Conservation (phyloP, 1,140 invertebrate species). For the Scaptomyza hsui region DNA sequence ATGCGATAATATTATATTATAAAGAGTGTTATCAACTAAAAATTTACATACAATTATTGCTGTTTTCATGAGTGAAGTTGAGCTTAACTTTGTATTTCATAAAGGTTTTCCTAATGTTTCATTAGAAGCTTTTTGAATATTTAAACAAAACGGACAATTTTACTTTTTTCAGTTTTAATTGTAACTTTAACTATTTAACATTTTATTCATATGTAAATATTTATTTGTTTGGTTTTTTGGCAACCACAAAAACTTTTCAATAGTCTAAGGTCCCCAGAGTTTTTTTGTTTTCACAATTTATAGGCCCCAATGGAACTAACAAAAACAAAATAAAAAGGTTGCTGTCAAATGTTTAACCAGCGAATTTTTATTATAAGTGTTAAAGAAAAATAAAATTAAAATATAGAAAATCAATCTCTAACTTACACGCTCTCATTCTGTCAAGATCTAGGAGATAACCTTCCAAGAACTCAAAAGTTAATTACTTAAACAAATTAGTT, state of each 20-base stretch:
- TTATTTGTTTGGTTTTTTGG: not conserved
- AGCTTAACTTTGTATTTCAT: too few species aligned
- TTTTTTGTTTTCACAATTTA: slow-evolving; percentile 21
- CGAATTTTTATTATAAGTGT: not conserved
- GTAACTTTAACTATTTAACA: not conserved
- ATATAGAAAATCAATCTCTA: not conserved
- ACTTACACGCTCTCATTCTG: too few species aligned
- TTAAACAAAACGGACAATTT: too few species aligned
- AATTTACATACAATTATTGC: not conserved
- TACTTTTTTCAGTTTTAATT: too few species aligned
- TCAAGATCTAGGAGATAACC: not conserved
- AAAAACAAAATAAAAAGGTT: slow-evolving; percentile 1
- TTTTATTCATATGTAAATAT: slow-evolving; percentile 1
- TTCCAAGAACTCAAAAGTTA: not conserved
- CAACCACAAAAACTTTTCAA: slow-evolving; percentile 21
- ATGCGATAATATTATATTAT: not conserved
- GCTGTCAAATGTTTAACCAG: not conserved
- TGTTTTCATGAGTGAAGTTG: too few species aligned
- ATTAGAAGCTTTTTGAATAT: too few species aligned
- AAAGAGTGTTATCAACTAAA: not conserved
- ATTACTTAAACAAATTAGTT: not conserved
- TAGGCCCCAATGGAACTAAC: slow-evolving; percentile 28
- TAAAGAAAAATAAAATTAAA: not conserved
- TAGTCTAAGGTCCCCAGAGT: slow-evolving; percentile 16
- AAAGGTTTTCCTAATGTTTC: too few species aligned